phyloP scores from a whole-genome alignment of 2,888 invertebrate species.

The Caenorhabditis auriculariae region DNA sequence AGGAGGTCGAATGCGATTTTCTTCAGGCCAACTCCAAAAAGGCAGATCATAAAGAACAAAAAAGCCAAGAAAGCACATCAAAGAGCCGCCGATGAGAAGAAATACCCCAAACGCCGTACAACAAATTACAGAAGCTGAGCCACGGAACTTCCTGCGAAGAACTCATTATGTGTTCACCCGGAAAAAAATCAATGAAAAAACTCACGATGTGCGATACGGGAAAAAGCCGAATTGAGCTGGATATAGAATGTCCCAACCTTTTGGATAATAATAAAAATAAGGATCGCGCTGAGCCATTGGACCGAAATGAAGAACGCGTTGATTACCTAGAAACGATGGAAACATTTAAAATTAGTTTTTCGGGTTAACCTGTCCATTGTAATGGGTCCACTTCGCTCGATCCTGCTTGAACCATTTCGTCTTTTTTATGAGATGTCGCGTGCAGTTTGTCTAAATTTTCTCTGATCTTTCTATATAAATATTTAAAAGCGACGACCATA shows the following conservation, averaged over 20 bases:
- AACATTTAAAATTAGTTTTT: background rate
- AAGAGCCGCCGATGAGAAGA: slow-evolving; percentile 55
- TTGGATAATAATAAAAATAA: slow-evolving; percentile 63
- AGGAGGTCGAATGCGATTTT: slow-evolving; percentile 40
- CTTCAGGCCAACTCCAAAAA: slow-evolving; percentile 58
- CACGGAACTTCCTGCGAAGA: slow-evolving; percentile 61
- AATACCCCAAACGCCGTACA: slow-evolving; percentile 62
- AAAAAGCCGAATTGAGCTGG: slow-evolving; percentile 64
- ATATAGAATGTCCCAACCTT: slow-evolving; percentile 64
- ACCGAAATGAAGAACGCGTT: slow-evolving; percentile 62
- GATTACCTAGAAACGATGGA: slow-evolving; percentile 46
- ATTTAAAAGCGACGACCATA: slow-evolving; percentile 5
- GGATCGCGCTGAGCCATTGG: slow-evolving; percentile 64
- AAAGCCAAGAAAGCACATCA: slow-evolving; percentile 60
- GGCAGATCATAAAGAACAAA: slow-evolving; percentile 53
- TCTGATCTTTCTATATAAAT: background rate
- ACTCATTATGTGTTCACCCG: background rate
- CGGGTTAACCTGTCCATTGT: slow-evolving; percentile 53
- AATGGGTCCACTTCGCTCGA: slow-evolving; percentile 58
- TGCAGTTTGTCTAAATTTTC: slow-evolving; percentile 56
- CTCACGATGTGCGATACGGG: slow-evolving; percentile 62
- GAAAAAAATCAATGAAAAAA: background rate
- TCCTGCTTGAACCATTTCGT: slow-evolving; percentile 61
- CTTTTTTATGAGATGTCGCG: slow-evolving; percentile 57
- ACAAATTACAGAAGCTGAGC: slow-evolving; percentile 58